Base-by-base conservation (phyloP, 1,140 invertebrate species). In the Limonius californicus region DNA sequence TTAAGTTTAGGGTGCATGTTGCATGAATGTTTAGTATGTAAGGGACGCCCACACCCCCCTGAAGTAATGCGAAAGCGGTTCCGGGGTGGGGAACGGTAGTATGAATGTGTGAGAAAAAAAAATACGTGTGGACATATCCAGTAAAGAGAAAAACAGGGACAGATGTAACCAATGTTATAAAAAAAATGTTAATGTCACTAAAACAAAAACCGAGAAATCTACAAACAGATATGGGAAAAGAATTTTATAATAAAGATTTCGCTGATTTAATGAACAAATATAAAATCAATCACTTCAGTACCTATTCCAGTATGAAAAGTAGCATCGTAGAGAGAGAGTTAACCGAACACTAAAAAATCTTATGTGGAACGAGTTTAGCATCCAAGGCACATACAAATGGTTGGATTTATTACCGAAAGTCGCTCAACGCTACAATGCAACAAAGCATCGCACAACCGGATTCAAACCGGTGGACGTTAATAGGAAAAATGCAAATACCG, bases 271-370 rank as follows among this genome's bases (percentile, higher is more conserved):
- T 77, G 64, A 59, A 69, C 65, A 65, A 64, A 53, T 65, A 72
- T 65, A 65, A 72, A 14, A 68, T 74, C 30, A 69, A 71, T 63
- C 66, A 71, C 20, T 76, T 74, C 60, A 66, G 66, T n/a, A 76
- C 71, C n/a, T 73, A 54, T 54, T 20, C 16, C 9, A 19, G 11
- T 16, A 8, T 54, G 11, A 54, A 54, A 54, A 23, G 16, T 23
- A 20, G 16, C 7, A 54, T 54, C 4, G 16, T 54, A 6, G 50
- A 54, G 4, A 45, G 70, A 19, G 79, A 21, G 78, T 79, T 20
- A 77, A 78, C 70, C 64, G 73, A 21, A 78, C 75, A 9, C 60
- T 81, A 23, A 80, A 78, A 74, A 62, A 59, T 18, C 69, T 60
- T 62, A 72, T 80, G 68, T 79, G 64, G 61, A 68, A 70, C 63